A percentile compares a stretch with the other conserved stretches of the same genome.
These are phyloP conservation scores for Cinara cedri DNA, from an alignment of 2,888 invertebrate species.

Conservation along the genomic window DNA sequence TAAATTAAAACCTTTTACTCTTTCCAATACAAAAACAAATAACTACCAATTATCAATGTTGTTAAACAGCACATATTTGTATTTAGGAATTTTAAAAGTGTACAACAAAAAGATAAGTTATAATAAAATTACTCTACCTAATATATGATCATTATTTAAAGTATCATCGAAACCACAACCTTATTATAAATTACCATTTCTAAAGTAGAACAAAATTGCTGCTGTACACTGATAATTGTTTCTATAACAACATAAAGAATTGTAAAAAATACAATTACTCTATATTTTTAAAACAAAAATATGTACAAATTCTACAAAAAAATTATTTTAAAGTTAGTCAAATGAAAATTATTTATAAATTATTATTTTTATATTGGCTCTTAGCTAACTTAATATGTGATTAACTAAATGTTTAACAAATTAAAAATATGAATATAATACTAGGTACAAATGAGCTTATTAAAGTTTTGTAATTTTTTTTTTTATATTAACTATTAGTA, in stretches of 20 bases:
- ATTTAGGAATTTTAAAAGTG: neutral
- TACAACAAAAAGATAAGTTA: neutral
- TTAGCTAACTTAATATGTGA: neutral
- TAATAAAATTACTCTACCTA: neutral
- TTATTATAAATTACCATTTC: neutral
- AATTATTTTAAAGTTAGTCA: neutral
- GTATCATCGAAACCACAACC: neutral
- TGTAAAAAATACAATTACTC: too few relatives aligned
- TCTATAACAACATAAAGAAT: too few relatives aligned
- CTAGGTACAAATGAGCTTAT: too few relatives aligned
- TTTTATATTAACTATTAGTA: too few relatives aligned
- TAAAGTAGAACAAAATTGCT: neutral
- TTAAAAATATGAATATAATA: neutral
- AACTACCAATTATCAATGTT: too few relatives aligned
- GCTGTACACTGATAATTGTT: neutral
- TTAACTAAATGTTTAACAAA: too few relatives aligned
- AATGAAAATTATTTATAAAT: conserved; percentile 3
- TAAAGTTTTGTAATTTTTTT: too few relatives aligned
- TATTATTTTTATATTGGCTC: neutral
- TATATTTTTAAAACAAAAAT: too few relatives aligned
- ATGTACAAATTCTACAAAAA: neutral
- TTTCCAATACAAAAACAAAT: conserved; percentile 3
- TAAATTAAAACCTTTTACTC: neutral
- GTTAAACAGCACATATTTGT: too few relatives aligned
- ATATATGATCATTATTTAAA: too few relatives aligned